Conservation (phyloP, 2,888 invertebrate genomes). For the Tryphoninae sp. region DNA sequence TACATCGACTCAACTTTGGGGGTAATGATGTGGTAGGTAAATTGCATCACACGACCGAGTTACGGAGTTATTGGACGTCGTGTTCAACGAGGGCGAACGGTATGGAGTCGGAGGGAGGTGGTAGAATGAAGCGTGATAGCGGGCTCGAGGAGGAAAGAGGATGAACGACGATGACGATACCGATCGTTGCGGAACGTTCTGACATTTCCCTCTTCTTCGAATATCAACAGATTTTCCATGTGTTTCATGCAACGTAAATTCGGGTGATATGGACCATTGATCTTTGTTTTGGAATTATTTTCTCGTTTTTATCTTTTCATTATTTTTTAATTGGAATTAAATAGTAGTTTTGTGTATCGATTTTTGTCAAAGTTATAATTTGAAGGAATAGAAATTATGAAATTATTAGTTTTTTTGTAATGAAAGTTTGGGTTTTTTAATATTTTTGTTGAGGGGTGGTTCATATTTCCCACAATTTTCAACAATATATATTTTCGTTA, state of each 20-base stretch:
- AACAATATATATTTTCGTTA: background rate
- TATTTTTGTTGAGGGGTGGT: background rate
- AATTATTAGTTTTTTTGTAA: too few species aligned
- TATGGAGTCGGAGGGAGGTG: background rate
- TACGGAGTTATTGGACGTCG: conserved; percentile 76
- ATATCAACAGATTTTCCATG: background rate
- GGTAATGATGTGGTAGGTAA: conserved; percentile 80
- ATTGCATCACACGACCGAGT: conserved; percentile 78
- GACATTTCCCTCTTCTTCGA: conserved; percentile 44
- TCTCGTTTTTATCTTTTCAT: too few species aligned
- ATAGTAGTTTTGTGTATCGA: too few species aligned
- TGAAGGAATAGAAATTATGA: too few species aligned
- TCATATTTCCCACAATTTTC: background rate
- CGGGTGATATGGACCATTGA: background rate
- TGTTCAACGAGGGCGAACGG: conserved; percentile 68
- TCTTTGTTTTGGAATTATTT: too few species aligned
- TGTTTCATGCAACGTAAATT: background rate
- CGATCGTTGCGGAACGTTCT: conserved; percentile 49
- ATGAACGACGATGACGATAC: conserved; percentile 38
- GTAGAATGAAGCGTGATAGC: background rate
- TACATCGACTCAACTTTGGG: conserved; percentile 78
- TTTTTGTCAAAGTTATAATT: too few species aligned
- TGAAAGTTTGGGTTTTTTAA: too few species aligned
- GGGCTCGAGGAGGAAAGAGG: background rate
- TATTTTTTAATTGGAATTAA: too few species aligned